A percentile compares a stretch with the other conserved stretches of the same genome.
Evolutionary conservation across 2,797 vertebrate species (phyloP).

Genomic region (Poecile montanus): DNA sequence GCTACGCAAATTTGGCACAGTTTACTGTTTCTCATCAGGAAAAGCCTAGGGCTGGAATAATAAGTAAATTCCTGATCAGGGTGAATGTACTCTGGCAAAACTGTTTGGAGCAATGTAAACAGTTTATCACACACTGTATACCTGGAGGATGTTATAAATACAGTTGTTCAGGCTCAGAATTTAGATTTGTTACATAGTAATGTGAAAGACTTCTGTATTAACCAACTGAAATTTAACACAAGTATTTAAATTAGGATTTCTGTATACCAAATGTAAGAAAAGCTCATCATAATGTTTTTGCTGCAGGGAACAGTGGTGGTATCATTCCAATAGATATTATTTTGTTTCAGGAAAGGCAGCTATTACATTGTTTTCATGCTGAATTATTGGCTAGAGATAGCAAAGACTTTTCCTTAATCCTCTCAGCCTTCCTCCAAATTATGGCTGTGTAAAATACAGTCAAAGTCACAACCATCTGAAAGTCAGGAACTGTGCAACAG

Average conservation of each 20-base stretch:
- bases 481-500: background rate
- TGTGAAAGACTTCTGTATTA: background rate
- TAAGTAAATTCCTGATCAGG: constrained; percentile 7
- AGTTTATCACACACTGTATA: background rate
- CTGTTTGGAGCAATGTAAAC: background rate
- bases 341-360: constrained; percentile 2
- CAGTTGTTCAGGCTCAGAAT: background rate
- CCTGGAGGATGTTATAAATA: background rate
- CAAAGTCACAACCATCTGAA: constrained; percentile 6
- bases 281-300: background rate
- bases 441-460: background rate
- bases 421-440: background rate
- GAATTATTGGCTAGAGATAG: background rate
- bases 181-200: background rate
- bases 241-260: background rate
- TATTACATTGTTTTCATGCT: background rate
- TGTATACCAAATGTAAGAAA: background rate
- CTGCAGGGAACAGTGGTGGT: background rate
- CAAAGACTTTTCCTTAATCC: constrained; percentile 20
- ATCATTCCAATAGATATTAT: background rate
- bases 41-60: background rate
- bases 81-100: background rate
- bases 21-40: background rate
- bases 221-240: background rate
- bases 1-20: background rate